phyloP scores from a whole-genome alignment of 2,113 vertebrate species.

The Pagrus major region DNA sequence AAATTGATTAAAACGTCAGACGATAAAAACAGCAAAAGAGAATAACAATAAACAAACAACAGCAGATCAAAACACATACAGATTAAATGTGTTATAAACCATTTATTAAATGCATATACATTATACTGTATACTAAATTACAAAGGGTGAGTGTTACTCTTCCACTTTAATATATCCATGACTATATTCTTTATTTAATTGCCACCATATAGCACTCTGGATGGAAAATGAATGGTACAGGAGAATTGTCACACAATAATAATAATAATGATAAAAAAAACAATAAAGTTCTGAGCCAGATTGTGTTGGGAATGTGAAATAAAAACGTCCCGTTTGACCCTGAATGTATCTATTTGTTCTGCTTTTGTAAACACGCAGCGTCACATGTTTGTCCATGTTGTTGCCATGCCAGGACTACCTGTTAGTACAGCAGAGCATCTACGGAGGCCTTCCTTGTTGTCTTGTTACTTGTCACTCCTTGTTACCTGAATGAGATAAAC shows the following conservation, averaged over 20 bases:
- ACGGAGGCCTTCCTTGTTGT: constrained; percentile 18
- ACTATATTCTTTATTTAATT: neutral
- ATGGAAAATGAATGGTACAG: neutral
- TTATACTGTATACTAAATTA: too few species aligned
- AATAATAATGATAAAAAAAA: neutral
- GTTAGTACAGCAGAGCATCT: constrained; percentile 32
- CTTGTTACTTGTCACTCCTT: constrained; percentile 37
- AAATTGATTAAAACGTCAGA: too few species aligned
- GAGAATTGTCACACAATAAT: neutral
- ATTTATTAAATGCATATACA: neutral
- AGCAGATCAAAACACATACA: too few species aligned
- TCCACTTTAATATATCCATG: neutral
- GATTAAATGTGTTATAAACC: too few species aligned
- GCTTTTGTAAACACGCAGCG: constrained; percentile 61
- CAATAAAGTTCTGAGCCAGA: neutral
- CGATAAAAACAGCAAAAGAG: too few species aligned
- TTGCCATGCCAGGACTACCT: constrained; percentile 56
- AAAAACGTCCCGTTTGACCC: constrained; percentile 42
- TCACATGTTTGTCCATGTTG: constrained; percentile 60
- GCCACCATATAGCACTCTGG: too few species aligned
- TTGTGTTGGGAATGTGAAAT: constrained; percentile 29
- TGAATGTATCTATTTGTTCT: constrained; percentile 64
- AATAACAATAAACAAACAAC: too few species aligned
- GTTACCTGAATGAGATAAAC: constrained; percentile 13
- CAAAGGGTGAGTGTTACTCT: neutral